Conservation (phyloP, 2,797 vertebrate species). For the Carapus acus region DNA sequence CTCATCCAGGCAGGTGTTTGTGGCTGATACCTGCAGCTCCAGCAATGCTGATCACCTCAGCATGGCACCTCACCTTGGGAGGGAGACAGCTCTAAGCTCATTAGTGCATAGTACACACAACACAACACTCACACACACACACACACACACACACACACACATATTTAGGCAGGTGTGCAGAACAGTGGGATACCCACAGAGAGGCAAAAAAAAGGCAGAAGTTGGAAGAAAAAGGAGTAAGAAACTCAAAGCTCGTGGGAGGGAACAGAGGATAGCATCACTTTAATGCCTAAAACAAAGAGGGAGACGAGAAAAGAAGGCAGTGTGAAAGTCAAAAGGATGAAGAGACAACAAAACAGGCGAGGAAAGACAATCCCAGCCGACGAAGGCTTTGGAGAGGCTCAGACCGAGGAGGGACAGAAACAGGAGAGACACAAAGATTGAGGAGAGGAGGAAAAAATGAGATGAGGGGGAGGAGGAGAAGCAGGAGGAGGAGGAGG, state of each 20-base stretch:
- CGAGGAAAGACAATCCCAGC: constrained; percentile 9
- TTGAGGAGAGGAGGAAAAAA: constrained; percentile 26
- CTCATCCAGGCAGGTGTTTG: constrained; percentile 61
- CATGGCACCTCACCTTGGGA: constrained; percentile 63
- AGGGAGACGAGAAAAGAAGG: constrained; percentile 12
- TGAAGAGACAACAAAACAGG: constrained; percentile 23
- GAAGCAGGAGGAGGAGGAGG: not conserved
- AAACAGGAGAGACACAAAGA: constrained; percentile 33
- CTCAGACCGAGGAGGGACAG: constrained; percentile 3
- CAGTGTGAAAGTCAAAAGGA: constrained; percentile 14
- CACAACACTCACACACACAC: too few species aligned
- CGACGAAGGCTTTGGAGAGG: constrained; percentile 21
- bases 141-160: constrained; percentile 19
- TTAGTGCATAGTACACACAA: constrained; percentile 52
- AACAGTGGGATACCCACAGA: constrained; percentile 24
- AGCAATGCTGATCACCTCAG: constrained; percentile 63
- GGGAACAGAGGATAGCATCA: constrained; percentile 16
- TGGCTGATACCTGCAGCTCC: constrained; percentile 67
- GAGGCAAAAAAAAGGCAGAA: constrained; percentile 2
- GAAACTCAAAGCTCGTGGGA: constrained; percentile 25
- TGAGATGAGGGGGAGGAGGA: constrained; percentile 32
- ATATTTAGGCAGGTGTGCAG: constrained; percentile 21
- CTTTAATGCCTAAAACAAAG: constrained; percentile 37
- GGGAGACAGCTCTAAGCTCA: constrained; percentile 64
- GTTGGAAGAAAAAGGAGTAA: constrained; percentile 1